Base-by-base conservation (phyloP, 1,140 invertebrate species). In the Apolygus lucorum region DNA sequence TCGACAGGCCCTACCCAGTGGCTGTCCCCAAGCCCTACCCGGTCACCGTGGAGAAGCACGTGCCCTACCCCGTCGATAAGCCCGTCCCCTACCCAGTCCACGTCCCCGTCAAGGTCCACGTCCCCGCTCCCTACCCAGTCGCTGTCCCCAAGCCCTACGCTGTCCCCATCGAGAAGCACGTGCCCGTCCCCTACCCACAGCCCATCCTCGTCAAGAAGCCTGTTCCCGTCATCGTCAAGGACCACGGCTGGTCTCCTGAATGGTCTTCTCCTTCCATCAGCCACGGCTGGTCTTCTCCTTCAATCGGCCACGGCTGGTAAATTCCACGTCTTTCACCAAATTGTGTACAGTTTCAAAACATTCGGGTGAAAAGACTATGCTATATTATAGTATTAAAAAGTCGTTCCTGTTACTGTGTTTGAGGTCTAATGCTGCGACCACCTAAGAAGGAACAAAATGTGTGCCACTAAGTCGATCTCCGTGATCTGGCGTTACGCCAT, bases 31-130 rank as follows among this genome's bases (percentile, higher is more conserved):
- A 65, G 22, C 72, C 72, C 0, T 86, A 86, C 77, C 85, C 85
- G 63, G 84, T 88, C 1, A 81, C 84, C 59, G 72, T 87, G 27
- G 85, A 88, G 72, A 88, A 86, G 71, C 87, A 87, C 76, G 85
- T 90, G 66, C 85, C 85, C 1, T 80, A 82, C 74, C 81, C 81
- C 2, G 72, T 72, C 27, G 70, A 72, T 22, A 72, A 71, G 25
- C 72, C 65, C 0, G 66, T 72, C 25, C 77, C 76, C 17, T 78
- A 77, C 72, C 75, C 78, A 17, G 78, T 78, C 21, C 71, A 75
- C 28, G 74, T 78, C 21, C 82, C 85, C 75, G 84, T 87, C 26
- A 85, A 86, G 74, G 84, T 86, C 11, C 82, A 74, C 70, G 82
- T 84, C 29, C 83, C 85, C 76, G 77, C 83, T 28, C 84, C 84